Evolutionary conservation across 2,888 invertebrate species (phyloP).

Genomic region (Limnephilus marmoratus): DNA sequence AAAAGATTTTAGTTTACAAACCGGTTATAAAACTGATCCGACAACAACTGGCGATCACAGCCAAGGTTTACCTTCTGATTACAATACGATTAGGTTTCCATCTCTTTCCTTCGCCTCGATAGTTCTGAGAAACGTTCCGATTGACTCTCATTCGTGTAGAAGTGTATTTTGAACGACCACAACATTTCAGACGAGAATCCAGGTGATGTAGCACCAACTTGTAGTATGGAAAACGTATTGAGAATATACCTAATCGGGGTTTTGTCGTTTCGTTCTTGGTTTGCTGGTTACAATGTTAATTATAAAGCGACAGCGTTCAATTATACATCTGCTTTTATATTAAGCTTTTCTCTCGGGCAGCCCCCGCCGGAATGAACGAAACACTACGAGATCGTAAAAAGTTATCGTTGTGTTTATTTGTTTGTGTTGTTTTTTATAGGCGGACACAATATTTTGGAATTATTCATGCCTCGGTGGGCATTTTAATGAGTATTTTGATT

Average conservation of each 20-base stretch:
- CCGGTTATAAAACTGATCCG: slow-evolving; percentile 63
- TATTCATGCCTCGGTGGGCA: slow-evolving; percentile 42
- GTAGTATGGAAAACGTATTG: slow-evolving; percentile 58
- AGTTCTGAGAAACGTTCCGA: not conserved
- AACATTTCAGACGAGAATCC: slow-evolving; percentile 2
- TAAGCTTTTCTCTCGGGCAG: slow-evolving; percentile 34
- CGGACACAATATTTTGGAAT: slow-evolving; percentile 49
- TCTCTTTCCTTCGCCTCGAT: slow-evolving; percentile 8
- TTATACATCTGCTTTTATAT: slow-evolving; percentile 55
- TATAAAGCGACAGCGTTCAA: slow-evolving; percentile 62
- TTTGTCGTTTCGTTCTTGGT: slow-evolving; percentile 55
- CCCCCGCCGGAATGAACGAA: not conserved
- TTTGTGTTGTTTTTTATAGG: slow-evolving; percentile 41
- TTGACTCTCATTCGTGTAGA: not conserved
- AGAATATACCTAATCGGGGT: slow-evolving; percentile 52
- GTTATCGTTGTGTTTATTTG: slow-evolving; percentile 36
- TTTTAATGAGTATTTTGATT: slow-evolving; percentile 50
- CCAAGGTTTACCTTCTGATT: slow-evolving; percentile 26
- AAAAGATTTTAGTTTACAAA: slow-evolving; percentile 61
- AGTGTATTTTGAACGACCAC: not conserved
- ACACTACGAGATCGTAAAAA: slow-evolving; percentile 20
- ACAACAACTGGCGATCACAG: not conserved
- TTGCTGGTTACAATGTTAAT: slow-evolving; percentile 58
- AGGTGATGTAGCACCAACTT: slow-evolving; percentile 55
- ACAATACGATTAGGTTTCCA: not conserved